Evolutionary conservation across 2,888 invertebrate species (phyloP), one percentile per base, ranked within the genome.

Genomic region (Hipparchia semele): DNA sequence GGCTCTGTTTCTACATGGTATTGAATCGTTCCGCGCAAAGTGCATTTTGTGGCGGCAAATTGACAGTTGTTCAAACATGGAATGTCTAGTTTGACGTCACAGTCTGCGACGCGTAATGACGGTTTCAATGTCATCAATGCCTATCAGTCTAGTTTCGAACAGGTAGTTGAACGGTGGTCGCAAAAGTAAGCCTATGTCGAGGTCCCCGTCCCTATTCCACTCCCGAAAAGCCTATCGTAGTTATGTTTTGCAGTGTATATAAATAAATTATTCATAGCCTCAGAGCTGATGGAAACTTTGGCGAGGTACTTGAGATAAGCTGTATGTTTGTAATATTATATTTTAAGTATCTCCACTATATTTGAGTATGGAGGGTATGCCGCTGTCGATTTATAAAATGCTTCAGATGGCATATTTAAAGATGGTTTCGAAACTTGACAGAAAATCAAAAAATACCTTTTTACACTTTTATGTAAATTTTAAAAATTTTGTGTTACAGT

Each of bases 111-210:
- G n/a, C 46, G 61, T 46, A 46, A 6, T 45, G 6, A 61, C 12
- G 45, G 33, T 45, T 62, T 62, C 4, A 61, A 45, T 61, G n/a
- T 61, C 59, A 59, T 23, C 23, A 23, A 23, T 23, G 51, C n/a
- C 65, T 9, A 23, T 53, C 6, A 64, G 66, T 73, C 65, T 74
- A 58, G 58, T 69, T 59, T 61, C 46, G 61, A 58, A 62, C 71
- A 70, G 10, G 72, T 72, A 72, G 69, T 74, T 74, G 62, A 62
- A 79, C 82, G 90, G 90, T 89, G 91, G 90, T 92, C 93, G 92
- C 92, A 88, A 84, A 85, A 65, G 65, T 65, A 33, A 88, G 86
- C 89, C 89, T 87, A 88, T 87, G 87, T 89, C 89, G 88, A 84
- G 75, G 77, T 82, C 81, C 81, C 71, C 39, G 72, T 79, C 78